These are phyloP conservation scores for Ammospiza caudacuta DNA, from an alignment of 2,113 vertebrate species.

Conservation along the genomic window DNA sequence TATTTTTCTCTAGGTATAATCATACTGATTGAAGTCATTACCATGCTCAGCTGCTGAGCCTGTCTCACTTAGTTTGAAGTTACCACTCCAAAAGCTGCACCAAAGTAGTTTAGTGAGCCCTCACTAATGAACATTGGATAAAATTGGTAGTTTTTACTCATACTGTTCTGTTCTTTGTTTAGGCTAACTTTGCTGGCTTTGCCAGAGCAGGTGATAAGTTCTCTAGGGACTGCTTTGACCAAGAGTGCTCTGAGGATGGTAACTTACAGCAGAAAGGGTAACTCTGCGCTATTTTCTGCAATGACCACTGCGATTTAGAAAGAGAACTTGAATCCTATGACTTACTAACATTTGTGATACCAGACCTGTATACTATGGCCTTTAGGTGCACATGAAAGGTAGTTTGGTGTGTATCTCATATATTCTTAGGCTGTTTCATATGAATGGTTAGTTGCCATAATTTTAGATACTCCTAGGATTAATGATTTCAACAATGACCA, in stretches of 20 bases:
- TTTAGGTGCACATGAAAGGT: background rate
- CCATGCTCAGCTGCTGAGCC: background rate
- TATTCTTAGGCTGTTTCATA: background rate
- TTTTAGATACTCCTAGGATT: background rate
- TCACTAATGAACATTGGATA: background rate
- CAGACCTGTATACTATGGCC: rapidly evolving
- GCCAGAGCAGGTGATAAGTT: background rate
- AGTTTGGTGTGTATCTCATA: background rate
- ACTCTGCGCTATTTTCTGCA: background rate
- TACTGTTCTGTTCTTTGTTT: background rate
- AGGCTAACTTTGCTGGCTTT: background rate
- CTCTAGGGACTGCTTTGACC: background rate
- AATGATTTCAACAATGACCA: background rate
- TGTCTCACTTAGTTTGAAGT: background rate
- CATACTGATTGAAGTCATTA: background rate
- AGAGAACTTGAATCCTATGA: background rate
- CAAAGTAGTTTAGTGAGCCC: background rate
- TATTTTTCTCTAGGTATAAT: background rate
- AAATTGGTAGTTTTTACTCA: background rate
- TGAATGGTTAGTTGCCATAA: background rate
- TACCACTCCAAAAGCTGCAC: background rate
- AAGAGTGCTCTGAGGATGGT: background rate
- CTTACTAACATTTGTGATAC: background rate
- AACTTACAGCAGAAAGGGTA: background rate
- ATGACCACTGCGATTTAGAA: background rate